Base-by-base conservation (phyloP, 2,888 invertebrate genomes). In the Ditula angustiorana region DNA sequence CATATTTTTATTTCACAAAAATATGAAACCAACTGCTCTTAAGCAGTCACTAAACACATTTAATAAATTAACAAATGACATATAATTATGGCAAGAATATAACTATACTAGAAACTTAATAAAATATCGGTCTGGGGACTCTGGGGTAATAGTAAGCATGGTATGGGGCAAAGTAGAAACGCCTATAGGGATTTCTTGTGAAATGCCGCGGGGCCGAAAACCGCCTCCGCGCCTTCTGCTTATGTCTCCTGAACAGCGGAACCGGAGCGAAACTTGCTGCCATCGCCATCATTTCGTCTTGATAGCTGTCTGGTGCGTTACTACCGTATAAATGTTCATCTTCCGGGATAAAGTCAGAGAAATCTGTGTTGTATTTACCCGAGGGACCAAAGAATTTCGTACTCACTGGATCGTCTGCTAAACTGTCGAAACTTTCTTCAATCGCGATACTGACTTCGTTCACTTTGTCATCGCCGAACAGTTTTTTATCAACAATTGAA, bases 81-180 rank as follows among this genome's bases (percentile, higher is more conserved):
- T 49, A 19, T 21, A 13, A 46, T 21, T 47, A 67, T 69, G 66
- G 66, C 64, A 67, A 66, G 68, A 56, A 57, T 46, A 37, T 11
- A 35, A 19, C 33, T 57, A 47, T 26, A 19, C 10, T 28, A 53
- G 47, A 66, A 69, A 35, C 67, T 69, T 80, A 88, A 74, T 84
- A 88, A 79, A 77, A 88, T 77, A 90, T 86, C 87, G 87, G 88
- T 85, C 88, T 85, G 68, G 87, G 88, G 13, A 87, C 88, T 85
- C 88, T 85, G 68, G 87, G 88, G 13, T 79, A 80, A 70, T 87
- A 85, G 71, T 76, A 88, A 63, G 79, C 68, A 57, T 86, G 87
- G 65, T 86, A 86, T 1, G 88, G 87, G 61, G 85, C 83, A 44
- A 74, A 79, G 67, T 74, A 81, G 50, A 81, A 79, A 11, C 79